Conservation (phyloP, 2,797 vertebrate genomes). For the Petrocephalus sullivani region DNA sequence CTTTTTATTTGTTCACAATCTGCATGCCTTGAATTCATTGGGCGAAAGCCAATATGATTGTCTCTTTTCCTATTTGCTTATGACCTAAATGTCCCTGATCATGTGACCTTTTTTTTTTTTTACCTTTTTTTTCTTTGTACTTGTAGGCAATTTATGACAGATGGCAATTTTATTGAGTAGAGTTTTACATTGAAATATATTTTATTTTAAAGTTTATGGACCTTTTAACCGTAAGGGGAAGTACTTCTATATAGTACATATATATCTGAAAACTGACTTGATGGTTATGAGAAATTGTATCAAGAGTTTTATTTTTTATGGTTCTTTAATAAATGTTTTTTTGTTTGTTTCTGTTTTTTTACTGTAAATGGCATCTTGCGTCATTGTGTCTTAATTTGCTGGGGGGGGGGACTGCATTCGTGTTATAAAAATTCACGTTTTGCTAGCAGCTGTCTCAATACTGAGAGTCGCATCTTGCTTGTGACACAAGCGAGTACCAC, state of each 20-base stretch:
- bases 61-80: constrained; percentile 76
- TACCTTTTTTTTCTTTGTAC: constrained; percentile 68
- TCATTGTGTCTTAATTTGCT: background rate
- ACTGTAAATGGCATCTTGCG: constrained; percentile 5
- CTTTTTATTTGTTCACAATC: constrained; percentile 75
- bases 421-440: background rate
- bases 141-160: constrained; percentile 97
- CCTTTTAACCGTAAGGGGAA: constrained; percentile 89
- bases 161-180: constrained; percentile 89
- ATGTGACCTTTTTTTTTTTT: constrained; percentile 70
- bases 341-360: constrained; percentile 67
- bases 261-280: constrained; percentile 89
- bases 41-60: constrained; percentile 75
- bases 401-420: background rate
- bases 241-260: constrained; percentile 80
- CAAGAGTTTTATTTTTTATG: constrained; percentile 99
- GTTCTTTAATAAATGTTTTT: constrained; percentile 80
- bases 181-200: constrained; percentile 99
- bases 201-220: constrained; percentile 99
- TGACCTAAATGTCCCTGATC: constrained; percentile 67
- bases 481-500: background rate
- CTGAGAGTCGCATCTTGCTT: background rate
- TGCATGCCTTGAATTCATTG: constrained; percentile 73
- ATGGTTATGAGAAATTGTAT: constrained; percentile 95
- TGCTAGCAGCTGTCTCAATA: background rate